Base-by-base conservation (phyloP, 92 coral and sea anemone genomes). In the Epizoanthus ramosus region DNA sequence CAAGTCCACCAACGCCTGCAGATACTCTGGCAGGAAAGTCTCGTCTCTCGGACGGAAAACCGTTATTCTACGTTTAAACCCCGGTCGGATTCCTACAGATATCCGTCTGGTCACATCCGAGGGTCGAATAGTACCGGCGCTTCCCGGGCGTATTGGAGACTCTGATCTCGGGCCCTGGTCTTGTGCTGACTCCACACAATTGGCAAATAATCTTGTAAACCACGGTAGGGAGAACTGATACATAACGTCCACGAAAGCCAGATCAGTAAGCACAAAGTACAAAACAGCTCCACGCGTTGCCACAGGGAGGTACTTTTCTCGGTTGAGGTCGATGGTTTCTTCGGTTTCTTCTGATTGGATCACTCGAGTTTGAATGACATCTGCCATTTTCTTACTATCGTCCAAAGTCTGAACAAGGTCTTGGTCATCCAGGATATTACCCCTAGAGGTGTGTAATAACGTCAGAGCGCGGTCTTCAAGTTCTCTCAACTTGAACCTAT, bases 381-480 rank as follows among this genome's bases (percentile, higher is more conserved):
- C 89, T n/a, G 98, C 98, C 89, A 92, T 92, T 73, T 91, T 95
- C 83, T 94, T 89, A 84, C 98, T 95, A 65, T 91, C 98, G 69
- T 93, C 98, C 71, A 95, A 73, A 6, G 98, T 93, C 53, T 77
- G 83, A 84, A 95, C 90, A 5, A 95, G 93, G 73, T 91, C 98
- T 74, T 93, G 93, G 66, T 96, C 99, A 83, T 96, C 99, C 50
- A 93, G 90, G 84, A 96, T 93, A 82, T 96, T 93, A 45, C 99
- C 99, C 43, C 91, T 85, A 3, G 99, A 93, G 52, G 93, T 71
- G 79, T 93, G 95, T 22, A 93, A 91, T 69, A 92, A 74, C 15
- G 95, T 88, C 70, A 96, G 69, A 0, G 97, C 94, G 63, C 97
- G 92, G 70, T 96, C 93, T 74, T 93, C 99, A 23, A 96, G 83